These are phyloP conservation scores for Neostethus bicornis DNA, from an alignment of 2,797 vertebrate genomes.

Conservation along the genomic window DNA sequence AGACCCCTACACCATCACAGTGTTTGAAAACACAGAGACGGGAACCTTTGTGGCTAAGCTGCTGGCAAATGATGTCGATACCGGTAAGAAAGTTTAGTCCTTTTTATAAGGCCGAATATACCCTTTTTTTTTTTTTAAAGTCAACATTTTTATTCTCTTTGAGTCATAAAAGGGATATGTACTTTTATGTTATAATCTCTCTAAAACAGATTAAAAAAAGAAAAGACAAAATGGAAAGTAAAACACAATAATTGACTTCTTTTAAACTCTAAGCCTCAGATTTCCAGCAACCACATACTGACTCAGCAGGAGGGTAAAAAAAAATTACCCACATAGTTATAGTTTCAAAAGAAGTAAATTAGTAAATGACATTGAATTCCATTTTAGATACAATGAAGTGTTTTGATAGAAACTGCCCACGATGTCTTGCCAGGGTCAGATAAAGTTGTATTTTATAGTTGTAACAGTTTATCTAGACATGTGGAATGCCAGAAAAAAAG, in stretches of 20 bases:
- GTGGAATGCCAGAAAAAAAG: no score
- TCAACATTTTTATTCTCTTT: conserved; percentile 7
- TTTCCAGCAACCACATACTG: conserved; percentile 1
- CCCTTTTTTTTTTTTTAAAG: no score
- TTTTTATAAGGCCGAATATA: no score
- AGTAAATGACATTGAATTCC: neutral
- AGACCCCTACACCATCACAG: conserved; percentile 87
- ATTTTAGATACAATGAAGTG: neutral
- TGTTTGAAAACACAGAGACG: conserved; percentile 95
- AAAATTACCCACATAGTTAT: neutral
- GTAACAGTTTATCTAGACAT: neutral
- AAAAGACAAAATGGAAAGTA: neutral
- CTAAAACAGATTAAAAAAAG: neutral
- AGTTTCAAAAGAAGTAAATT: neutral
- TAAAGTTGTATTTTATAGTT: neutral
- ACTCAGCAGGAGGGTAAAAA: neutral
- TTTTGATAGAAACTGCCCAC: neutral
- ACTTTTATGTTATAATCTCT: conserved; percentile 17
- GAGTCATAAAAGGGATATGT: conserved; percentile 13
- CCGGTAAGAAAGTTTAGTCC: conserved; percentile 77
- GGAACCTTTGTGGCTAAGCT: conserved; percentile 90
- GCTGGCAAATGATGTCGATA: conserved; percentile 87
- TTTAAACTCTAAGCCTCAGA: conserved; percentile 2
- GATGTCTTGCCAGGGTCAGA: neutral
- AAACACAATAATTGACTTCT: neutral